These are phyloP conservation scores for Xanthorhoe designata DNA, from an alignment of 2,888 invertebrate genomes.

Conservation along the genomic window DNA sequence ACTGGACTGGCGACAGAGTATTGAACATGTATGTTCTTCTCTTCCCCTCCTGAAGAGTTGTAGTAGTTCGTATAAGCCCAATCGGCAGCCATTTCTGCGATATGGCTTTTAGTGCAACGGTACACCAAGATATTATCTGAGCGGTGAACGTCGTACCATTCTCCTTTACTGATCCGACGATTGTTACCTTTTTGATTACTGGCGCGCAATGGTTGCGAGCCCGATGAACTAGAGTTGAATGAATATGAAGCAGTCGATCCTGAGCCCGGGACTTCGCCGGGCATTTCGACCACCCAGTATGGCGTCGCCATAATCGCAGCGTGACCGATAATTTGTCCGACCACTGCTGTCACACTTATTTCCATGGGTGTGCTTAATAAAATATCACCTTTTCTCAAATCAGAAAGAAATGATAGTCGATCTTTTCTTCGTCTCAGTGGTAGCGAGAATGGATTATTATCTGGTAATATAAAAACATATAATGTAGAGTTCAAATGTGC, in stretches of 20 bases:
- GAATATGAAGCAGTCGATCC: background rate
- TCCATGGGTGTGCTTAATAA: background rate
- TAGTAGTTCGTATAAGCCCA: background rate
- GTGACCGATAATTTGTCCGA: background rate
- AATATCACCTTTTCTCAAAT: background rate
- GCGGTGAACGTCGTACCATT: too few relatives aligned
- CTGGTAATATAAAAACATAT: background rate
- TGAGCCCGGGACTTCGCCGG: background rate
- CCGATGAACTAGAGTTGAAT: background rate
- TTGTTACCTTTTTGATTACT: background rate
- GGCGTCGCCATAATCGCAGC: background rate
- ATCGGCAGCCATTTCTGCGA: background rate
- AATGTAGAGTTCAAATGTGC: too few relatives aligned
- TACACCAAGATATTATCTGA: too few relatives aligned
- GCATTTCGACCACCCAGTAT: background rate
- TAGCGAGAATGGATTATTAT: too few relatives aligned
- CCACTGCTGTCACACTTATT: background rate
- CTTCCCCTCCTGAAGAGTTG: constrained; percentile 1
- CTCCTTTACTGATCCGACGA: background rate
- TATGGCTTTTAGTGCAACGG: background rate
- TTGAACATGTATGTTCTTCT: background rate
- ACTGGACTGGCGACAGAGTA: background rate
- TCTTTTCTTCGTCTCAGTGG: background rate
- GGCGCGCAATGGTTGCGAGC: background rate
- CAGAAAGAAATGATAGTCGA: background rate